These are phyloP conservation scores for Labroides dimidiatus DNA, from an alignment of 2,797 vertebrate genomes.

Conservation along the genomic window DNA sequence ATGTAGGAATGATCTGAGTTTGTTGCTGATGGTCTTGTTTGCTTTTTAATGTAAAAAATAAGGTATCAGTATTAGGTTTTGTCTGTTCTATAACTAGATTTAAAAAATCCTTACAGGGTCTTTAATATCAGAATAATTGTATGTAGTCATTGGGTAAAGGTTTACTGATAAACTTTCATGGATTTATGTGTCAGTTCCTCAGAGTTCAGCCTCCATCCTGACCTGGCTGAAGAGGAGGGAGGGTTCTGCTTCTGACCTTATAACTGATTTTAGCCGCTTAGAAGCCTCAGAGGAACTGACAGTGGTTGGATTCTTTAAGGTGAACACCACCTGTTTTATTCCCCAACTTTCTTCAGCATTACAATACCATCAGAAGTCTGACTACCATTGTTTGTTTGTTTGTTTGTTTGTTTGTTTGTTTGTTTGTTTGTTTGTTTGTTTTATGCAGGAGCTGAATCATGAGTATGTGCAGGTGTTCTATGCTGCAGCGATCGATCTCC, in stretches of 20 bases:
- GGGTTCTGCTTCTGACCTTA: slow-evolving; percentile 83
- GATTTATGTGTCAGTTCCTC: slow-evolving; percentile 81
- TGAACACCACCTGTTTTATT: slow-evolving; percentile 43
- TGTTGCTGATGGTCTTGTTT: no score
- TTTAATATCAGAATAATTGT: not conserved
- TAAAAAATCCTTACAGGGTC: no score
- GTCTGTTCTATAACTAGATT: no score
- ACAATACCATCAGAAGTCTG: not conserved
- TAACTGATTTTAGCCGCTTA: slow-evolving; percentile 81
- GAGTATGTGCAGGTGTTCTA: slow-evolving; percentile 83
- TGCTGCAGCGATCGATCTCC: slow-evolving; percentile 84
- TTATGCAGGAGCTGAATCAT: slow-evolving; percentile 82
- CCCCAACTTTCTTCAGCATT: not conserved
- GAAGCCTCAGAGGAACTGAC: slow-evolving; percentile 82
- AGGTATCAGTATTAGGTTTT: no score
- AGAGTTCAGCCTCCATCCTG: slow-evolving; percentile 86
- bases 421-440: slow-evolving; percentile 8
- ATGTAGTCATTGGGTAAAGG: not conserved
- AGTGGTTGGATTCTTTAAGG: slow-evolving; percentile 93
- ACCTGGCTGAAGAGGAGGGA: slow-evolving; percentile 91
- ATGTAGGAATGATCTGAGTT: no score
- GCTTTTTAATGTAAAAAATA: no score
- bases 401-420: slow-evolving; percentile 8
- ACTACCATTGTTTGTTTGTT: not conserved
- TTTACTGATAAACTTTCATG: slow-evolving; percentile 6